Conservation (phyloP, 2,113 vertebrate genomes). For the Dromaius novaehollandiae region DNA sequence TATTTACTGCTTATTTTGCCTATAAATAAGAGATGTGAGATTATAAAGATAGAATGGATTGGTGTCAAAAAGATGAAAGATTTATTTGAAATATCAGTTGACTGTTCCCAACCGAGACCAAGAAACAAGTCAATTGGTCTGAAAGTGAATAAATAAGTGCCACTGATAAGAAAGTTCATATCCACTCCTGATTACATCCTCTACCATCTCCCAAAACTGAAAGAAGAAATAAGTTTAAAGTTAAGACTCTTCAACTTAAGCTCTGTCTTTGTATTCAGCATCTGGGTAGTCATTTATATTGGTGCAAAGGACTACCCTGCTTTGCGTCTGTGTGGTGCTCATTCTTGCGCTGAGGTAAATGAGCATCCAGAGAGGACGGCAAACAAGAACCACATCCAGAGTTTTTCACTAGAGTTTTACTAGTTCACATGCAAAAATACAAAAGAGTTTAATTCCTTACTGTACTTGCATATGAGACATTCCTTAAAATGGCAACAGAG, state of each 20-base stretch:
- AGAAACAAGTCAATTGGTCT: not conserved
- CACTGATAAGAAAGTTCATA: not conserved
- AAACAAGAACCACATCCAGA: not conserved
- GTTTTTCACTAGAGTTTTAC: not conserved
- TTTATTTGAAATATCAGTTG: constrained; percentile 38
- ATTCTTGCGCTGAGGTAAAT: not conserved
- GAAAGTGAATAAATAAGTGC: not conserved
- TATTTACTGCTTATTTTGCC: constrained; percentile 44
- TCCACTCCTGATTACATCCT: not conserved
- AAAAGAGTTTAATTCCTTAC: not conserved
- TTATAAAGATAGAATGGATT: not conserved
- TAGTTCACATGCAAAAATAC: not conserved
- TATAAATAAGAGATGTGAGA: constrained; percentile 37
- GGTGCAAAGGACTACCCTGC: not conserved
- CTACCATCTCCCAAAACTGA: not conserved
- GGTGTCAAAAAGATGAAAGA: not conserved
- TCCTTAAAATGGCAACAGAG: not conserved
- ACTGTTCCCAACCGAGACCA: not conserved
- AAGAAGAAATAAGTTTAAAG: not conserved
- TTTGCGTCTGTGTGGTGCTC: not conserved
- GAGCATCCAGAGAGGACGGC: not conserved
- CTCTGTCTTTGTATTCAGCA: not conserved
- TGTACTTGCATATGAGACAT: not conserved
- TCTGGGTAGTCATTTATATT: not conserved
- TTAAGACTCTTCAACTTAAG: not conserved